phyloP scores from a whole-genome alignment of 1,140 invertebrate genomes.

The Hyposmocoma kahamanoa region DNA sequence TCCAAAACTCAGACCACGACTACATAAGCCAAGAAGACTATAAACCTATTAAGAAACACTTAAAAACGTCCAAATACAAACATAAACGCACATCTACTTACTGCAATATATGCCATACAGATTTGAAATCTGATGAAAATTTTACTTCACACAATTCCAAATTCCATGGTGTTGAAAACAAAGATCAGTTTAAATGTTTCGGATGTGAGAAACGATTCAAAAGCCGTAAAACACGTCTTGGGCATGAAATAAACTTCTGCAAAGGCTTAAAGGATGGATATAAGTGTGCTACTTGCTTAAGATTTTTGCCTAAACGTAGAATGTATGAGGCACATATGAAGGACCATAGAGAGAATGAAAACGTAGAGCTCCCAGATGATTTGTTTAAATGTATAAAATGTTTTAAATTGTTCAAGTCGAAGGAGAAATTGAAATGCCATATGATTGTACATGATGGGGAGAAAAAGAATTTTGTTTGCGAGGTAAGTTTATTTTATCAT shows the following conservation, averaged over 20 bases:
- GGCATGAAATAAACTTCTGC: constrained; percentile 50
- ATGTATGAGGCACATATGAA: constrained; percentile 46
- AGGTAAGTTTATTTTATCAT: constrained; percentile 40
- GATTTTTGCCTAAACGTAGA: constrained; percentile 40
- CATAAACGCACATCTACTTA: constrained; percentile 38
- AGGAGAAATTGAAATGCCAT: constrained; percentile 33
- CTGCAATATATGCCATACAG: constrained; percentile 44
- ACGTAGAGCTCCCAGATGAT: constrained; percentile 31
- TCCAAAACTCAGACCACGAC: not conserved
- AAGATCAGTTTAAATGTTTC: constrained; percentile 45
- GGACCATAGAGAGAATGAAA: constrained; percentile 36
- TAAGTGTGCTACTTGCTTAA: constrained; percentile 39
- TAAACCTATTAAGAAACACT: constrained; percentile 19
- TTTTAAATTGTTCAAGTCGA: constrained; percentile 34
- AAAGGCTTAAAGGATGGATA: constrained; percentile 55
- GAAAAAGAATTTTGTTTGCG: constrained; percentile 53
- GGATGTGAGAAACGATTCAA: constrained; percentile 53
- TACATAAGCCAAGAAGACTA: constrained; percentile 6
- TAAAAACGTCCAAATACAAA: constrained; percentile 21
- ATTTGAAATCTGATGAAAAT: constrained; percentile 27
- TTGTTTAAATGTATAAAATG: constrained; percentile 54
- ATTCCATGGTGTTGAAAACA: constrained; percentile 42
- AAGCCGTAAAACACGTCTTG: constrained; percentile 32
- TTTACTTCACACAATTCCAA: constrained; percentile 36
- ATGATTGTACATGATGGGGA: constrained; percentile 28